These are phyloP conservation scores for Ophioninae sp. DNA, from an alignment of 2,888 invertebrate genomes.

Conservation along the genomic window DNA sequence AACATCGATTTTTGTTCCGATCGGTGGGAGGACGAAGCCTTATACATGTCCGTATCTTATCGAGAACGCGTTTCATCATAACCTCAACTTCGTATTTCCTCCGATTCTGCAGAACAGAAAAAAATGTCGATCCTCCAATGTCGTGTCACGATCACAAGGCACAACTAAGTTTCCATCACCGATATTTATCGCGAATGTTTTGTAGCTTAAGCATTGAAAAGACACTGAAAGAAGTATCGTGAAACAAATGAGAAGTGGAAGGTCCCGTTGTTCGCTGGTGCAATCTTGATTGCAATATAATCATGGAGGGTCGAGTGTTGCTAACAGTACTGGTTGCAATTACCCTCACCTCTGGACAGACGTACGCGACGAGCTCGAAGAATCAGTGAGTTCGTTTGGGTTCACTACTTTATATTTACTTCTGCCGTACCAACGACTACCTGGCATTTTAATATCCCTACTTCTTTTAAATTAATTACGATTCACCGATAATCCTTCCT, in stretches of 20 bases:
- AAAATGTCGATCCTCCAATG: background rate
- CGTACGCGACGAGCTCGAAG: conserved; percentile 9
- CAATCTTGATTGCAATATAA: conserved; percentile 46
- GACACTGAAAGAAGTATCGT: background rate
- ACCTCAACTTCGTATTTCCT: background rate
- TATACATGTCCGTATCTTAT: background rate
- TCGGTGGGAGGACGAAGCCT: background rate
- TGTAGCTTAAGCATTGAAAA: background rate
- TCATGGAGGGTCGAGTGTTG: conserved; percentile 39
- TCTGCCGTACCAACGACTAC: background rate
- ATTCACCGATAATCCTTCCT: too few relatives aligned
- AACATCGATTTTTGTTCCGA: background rate
- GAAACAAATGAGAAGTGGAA: conserved; percentile 5
- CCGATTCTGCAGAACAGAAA: background rate
- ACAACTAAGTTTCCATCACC: background rate
- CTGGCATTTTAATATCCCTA: background rate
- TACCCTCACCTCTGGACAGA: conserved; percentile 11
- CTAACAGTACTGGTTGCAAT: conserved; percentile 30
- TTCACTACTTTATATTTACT: background rate
- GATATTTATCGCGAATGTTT: background rate
- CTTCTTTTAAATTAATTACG: too few relatives aligned
- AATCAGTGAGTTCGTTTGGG: conserved; percentile 45
- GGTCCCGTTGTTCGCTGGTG: conserved; percentile 26
- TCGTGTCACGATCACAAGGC: background rate
- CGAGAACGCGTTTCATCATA: background rate